A percentile compares a stretch with the other conserved stretches of the same genome.
Evolutionary conservation across 2,113 vertebrate species (phyloP).

Genomic region (Gobius niger): DNA sequence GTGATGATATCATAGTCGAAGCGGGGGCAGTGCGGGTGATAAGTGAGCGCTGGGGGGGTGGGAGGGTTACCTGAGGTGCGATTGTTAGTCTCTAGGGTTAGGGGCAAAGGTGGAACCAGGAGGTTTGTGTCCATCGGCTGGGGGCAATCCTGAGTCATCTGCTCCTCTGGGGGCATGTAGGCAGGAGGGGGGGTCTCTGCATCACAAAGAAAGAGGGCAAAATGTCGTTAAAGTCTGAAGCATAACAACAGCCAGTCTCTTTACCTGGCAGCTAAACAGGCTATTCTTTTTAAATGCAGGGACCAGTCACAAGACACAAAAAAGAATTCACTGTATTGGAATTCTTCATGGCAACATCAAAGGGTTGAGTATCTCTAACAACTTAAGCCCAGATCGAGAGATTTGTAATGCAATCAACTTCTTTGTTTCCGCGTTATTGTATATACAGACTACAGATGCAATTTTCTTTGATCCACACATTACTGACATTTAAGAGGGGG

Average conservation of each 20-base stretch:
- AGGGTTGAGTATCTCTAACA: no score
- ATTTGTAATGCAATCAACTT: no score
- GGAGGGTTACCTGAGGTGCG: slow-evolving; percentile 84
- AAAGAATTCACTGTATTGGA: no score
- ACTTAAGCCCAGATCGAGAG: no score
- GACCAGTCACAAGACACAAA: no score
- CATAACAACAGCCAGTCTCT: not conserved
- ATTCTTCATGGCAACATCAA: no score
- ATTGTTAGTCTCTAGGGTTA: slow-evolving; percentile 84
- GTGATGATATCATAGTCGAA: slow-evolving; percentile 41
- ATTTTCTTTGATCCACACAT: no score
- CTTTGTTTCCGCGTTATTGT: no score
- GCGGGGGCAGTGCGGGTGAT: not conserved
- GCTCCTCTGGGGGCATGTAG: slow-evolving; percentile 96
- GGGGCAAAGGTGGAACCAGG: slow-evolving; percentile 84
- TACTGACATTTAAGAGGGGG: no score
- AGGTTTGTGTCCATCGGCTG: slow-evolving; percentile 98
- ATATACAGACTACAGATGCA: no score
- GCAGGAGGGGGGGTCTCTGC: slow-evolving; percentile 95
- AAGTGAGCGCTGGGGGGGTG: slow-evolving; percentile 4
- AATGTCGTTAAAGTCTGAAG: slow-evolving; percentile 1
- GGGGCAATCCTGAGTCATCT: slow-evolving; percentile 93
- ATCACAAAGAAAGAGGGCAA: slow-evolving; percentile 32
- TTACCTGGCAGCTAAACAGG: no score
- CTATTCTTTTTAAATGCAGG: not conserved